phyloP scores from a whole-genome alignment of 2,113 vertebrate species.

The Notarius lentiginosus region DNA sequence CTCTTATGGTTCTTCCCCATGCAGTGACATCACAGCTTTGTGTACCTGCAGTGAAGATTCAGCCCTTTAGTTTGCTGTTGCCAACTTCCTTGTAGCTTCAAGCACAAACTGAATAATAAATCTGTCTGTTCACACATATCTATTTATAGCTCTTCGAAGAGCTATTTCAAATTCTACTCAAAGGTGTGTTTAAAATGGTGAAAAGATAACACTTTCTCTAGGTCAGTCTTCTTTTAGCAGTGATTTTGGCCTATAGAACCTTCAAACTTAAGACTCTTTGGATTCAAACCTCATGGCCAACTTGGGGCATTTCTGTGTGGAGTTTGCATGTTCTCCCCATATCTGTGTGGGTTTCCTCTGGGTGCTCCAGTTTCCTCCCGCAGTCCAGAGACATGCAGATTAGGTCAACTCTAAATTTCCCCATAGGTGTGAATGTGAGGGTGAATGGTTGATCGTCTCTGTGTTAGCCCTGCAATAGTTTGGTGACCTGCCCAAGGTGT shows the following conservation, averaged over 20 bases:
- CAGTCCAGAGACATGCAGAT: too few relatives aligned
- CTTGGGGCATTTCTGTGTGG: too few relatives aligned
- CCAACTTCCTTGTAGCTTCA: conserved; percentile 13
- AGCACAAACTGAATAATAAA: not conserved
- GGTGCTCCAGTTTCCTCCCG: too few relatives aligned
- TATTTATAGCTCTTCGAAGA: not conserved
- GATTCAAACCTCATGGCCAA: too few relatives aligned
- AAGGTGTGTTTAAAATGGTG: not conserved
- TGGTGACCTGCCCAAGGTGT: too few relatives aligned
- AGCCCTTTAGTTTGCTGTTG: not conserved
- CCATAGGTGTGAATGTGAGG: too few relatives aligned
- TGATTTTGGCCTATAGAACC: not conserved
- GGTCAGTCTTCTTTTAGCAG: not conserved
- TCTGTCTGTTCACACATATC: not conserved
- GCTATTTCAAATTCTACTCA: not conserved
- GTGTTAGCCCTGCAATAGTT: too few relatives aligned
- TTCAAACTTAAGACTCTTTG: not conserved
- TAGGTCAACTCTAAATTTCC: too few relatives aligned
- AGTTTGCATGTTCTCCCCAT: too few relatives aligned
- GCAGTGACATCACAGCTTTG: not conserved
- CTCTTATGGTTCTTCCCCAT: not conserved
- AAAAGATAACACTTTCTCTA: not conserved
- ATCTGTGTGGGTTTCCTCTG: too few relatives aligned
- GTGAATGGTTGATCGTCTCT: too few relatives aligned
- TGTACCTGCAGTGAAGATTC: not conserved